phyloP scores from a whole-genome alignment of 2,888 invertebrate genomes.

The Phortica magna region DNA sequence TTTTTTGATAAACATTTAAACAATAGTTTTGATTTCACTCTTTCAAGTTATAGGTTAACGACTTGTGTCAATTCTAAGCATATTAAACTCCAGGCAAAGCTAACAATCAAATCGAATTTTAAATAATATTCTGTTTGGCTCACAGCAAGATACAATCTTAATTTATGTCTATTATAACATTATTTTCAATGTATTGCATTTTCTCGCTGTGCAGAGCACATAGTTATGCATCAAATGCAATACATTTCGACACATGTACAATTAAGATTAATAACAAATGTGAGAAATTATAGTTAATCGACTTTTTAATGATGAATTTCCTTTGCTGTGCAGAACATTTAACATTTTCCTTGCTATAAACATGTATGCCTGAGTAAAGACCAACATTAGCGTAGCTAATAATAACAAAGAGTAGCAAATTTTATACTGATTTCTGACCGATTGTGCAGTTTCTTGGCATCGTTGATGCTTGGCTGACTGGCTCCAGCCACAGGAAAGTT shows the following conservation, averaged over 20 bases:
- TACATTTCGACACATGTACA: neutral
- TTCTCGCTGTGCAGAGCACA: too few species aligned
- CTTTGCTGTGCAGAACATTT: slow-evolving; percentile 13
- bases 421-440: neutral
- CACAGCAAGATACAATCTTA: too few species aligned
- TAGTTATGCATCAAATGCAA: neutral
- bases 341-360: neutral
- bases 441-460: neutral
- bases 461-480: neutral
- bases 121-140: too few species aligned
- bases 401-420: neutral
- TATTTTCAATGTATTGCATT: too few species aligned
- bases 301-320: slow-evolving; percentile 7
- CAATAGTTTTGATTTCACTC: too few species aligned
- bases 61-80: neutral
- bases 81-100: neutral
- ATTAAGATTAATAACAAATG: slow-evolving; percentile 5
- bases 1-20: too few species aligned
- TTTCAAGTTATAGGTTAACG: too few species aligned
- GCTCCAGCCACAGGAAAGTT: slow-evolving; percentile 25
- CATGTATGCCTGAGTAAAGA: neutral
- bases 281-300: neutral
- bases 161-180: too few species aligned
- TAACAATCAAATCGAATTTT: neutral
- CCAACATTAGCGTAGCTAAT: slow-evolving; percentile 5